Base-by-base conservation (phyloP, 2,888 invertebrate genomes). In the Drosophila cracens region DNA sequence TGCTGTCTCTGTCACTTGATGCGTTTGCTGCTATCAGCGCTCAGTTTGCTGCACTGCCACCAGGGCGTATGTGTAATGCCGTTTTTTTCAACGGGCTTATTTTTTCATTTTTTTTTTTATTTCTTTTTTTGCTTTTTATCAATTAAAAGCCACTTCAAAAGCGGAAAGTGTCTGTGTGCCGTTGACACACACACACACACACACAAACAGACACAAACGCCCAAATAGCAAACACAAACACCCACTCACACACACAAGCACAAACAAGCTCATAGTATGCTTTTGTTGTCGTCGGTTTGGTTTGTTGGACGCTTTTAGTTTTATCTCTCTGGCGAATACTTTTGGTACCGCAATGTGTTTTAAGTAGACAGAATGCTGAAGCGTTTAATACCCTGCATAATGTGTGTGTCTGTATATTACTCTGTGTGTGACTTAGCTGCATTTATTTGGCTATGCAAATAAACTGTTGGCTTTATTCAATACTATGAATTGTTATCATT, bases 121-220 rank as follows among this genome's bases (percentile, higher is more conserved):
- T 70, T 33, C 48, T 80, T 68, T 78, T 76, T 68, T 59, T 70
- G 67, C 79, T 81, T 87, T 82, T 89, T 90, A 90, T 91, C 91
- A 91, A 91, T 91, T 91, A 91, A 91, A 90, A 84, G 87, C 82
- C 91, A 91, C 90, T 91, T 91, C 87, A 90, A 90, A 87, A 90
- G 81, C 83, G 82, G 83, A 83, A 84, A 87, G 88, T 88, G 87
- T 86, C 88, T 87, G 82, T 81, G 79, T 87, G 81, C 70, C 66
- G 82, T 82, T 83, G 83, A 85, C 85, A 83, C 85, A 83, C 71
- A 78, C 65, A 68, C 71, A 81, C 62, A 68, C 33, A 31, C 48
- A 52, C n/a, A 46, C 52, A 51, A n/a, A 71, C 69, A 57, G 29
- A 71, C 63, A 58, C 70, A 64, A 40, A 63, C 62, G 51, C 68